Conservation (phyloP, 1,140 invertebrate species). For the Bilobella aurantiaca region DNA sequence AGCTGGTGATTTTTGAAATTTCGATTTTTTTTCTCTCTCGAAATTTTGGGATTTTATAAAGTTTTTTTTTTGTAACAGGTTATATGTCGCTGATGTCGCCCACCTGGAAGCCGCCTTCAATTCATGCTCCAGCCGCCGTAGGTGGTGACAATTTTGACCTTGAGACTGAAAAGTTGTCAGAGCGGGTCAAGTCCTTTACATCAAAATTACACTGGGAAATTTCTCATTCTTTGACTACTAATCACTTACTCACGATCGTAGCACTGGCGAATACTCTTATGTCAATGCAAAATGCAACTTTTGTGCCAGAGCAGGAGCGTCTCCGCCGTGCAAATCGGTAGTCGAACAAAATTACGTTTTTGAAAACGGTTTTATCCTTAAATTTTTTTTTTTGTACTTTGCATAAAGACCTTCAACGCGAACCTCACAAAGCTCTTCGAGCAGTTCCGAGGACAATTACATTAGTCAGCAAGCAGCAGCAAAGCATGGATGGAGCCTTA, state of each 20-base stretch:
- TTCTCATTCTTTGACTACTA: slow-evolving; percentile 85
- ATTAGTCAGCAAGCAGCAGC: slow-evolving; percentile 79
- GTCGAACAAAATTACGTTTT: background rate
- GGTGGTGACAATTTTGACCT: background rate
- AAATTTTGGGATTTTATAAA: too few species aligned
- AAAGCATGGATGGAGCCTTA: slow-evolving; percentile 90
- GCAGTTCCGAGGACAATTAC: slow-evolving; percentile 55
- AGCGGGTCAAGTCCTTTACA: slow-evolving; percentile 51
- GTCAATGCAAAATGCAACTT: slow-evolving; percentile 94
- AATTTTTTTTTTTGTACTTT: background rate
- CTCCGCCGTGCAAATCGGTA: slow-evolving; percentile 43
- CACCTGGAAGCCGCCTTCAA: slow-evolving; percentile 54
- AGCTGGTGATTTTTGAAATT: slow-evolving; percentile 43
- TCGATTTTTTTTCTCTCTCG: too few species aligned
- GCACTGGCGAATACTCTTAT: slow-evolving; percentile 92
- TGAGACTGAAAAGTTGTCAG: slow-evolving; percentile 21
- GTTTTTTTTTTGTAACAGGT: slow-evolving; percentile 41
- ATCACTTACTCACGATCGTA: slow-evolving; percentile 87
- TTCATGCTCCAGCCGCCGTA: background rate
- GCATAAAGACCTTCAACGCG: slow-evolving; percentile 13
- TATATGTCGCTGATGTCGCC: slow-evolving; percentile 90
- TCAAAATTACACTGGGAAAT: slow-evolving; percentile 87
- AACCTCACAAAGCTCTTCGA: background rate
- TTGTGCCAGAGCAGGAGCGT: slow-evolving; percentile 71
- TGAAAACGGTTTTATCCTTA: background rate